These are phyloP conservation scores for Rhadinocentrus ornatus DNA, from an alignment of 2,797 vertebrate genomes.

Conservation along the genomic window DNA sequence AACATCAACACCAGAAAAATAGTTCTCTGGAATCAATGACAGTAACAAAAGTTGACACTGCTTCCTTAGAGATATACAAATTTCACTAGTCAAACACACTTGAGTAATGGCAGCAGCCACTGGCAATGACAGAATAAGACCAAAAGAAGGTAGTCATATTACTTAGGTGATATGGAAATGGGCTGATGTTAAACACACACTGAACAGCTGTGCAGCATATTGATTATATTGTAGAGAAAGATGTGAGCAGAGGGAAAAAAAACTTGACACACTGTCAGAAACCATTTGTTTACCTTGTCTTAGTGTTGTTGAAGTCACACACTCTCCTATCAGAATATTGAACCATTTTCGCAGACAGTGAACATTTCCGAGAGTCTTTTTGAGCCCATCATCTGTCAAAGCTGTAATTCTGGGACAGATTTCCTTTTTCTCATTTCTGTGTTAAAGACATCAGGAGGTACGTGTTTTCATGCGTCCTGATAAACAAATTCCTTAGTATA, in stretches of 20 bases:
- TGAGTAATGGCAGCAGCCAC: constrained; percentile 16
- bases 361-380: constrained; percentile 4
- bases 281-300: constrained; percentile 12
- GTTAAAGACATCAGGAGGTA: not conserved
- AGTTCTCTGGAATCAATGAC: constrained; percentile 1
- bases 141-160: constrained; percentile 2
- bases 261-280: constrained; percentile 3
- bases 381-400: constrained; percentile 20
- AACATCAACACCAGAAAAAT: not conserved
- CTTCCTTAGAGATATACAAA: constrained; percentile 1
- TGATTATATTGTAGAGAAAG: constrained; percentile 7
- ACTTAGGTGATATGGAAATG: constrained; percentile 11
- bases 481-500: not conserved
- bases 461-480: not conserved
- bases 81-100: constrained; percentile 13
- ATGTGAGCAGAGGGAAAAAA: not conserved
- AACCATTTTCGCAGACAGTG: not conserved
- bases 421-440: constrained; percentile 11
- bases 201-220: not conserved
- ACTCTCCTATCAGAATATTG: not conserved
- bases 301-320: constrained; percentile 16
- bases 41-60: constrained; percentile 8
- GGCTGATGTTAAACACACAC: constrained; percentile 7
- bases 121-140: constrained; percentile 16
- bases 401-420: constrained; percentile 10